Percentiles rank a stretch among this genome's conserved stretches.
Evolutionary conservation across 1,140 invertebrate species (phyloP).

Genomic region (Platyura marginata): DNA sequence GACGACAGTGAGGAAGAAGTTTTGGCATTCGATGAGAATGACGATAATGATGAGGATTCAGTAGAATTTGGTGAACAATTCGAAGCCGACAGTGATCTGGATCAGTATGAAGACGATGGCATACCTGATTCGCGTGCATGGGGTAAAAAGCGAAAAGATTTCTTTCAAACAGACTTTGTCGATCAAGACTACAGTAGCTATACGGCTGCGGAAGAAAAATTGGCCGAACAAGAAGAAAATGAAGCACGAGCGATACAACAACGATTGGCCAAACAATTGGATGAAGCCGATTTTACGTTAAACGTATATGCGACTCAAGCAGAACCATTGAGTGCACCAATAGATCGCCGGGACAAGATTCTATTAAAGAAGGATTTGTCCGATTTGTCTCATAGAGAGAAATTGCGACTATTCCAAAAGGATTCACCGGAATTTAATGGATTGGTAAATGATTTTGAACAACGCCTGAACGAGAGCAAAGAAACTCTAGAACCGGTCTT

Average conservation of each 20-base stretch:
- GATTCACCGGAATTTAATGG: conserved; percentile 69
- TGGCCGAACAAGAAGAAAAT: conserved; percentile 64
- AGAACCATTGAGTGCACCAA: conserved; percentile 12
- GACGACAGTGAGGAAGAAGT: conserved; percentile 45
- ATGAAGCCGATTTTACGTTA: conserved; percentile 62
- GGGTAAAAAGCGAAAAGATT: conserved; percentile 61
- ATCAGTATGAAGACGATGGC: conserved; percentile 40
- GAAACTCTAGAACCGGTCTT: conserved; percentile 43
- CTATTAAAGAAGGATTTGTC: conserved; percentile 52
- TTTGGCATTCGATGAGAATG: conserved; percentile 31
- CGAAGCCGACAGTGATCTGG: conserved; percentile 46
- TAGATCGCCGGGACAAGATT: conserved; percentile 21
- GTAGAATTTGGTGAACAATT: conserved; percentile 25
- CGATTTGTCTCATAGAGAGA: conserved; percentile 53
- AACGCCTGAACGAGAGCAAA: conserved; percentile 42
- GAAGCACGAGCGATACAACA: conserved; percentile 69
- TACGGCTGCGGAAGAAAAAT: conserved; percentile 47
- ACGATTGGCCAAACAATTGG: conserved; percentile 54
- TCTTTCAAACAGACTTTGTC: conserved; percentile 74
- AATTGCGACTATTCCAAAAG: conserved; percentile 52
- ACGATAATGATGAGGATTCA: conserved; percentile 27
- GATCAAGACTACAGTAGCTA: conserved; percentile 67
- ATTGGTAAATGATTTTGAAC: conserved; percentile 58
- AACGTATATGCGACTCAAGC: conserved; percentile 28
- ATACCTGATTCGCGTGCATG: conserved; percentile 66